Conservation (phyloP, 1,140 invertebrate genomes). For the Euura lappo region DNA sequence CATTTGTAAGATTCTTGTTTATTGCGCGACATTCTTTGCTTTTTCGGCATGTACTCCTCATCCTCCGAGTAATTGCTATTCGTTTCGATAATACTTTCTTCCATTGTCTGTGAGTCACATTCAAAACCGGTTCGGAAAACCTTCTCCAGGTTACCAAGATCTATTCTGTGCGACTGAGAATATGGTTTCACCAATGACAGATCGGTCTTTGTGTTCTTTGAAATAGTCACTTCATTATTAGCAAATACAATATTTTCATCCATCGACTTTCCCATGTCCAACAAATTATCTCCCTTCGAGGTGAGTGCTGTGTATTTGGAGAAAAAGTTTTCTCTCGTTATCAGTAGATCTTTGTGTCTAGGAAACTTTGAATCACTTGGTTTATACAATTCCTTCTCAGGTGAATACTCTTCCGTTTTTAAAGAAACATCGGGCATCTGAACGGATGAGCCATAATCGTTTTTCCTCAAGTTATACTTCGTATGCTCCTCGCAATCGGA, state of each 20-base stretch:
- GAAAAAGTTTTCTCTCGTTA: slow-evolving; percentile 51
- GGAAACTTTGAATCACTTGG: slow-evolving; percentile 34
- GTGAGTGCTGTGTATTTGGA: slow-evolving; percentile 44
- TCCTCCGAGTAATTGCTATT: slow-evolving; percentile 51
- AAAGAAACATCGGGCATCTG: not conserved
- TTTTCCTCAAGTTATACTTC: not conserved
- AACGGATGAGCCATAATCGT: slow-evolving; percentile 6
- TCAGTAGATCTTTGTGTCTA: slow-evolving; percentile 45
- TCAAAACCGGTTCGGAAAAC: slow-evolving; percentile 48
- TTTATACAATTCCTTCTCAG: slow-evolving; percentile 26
- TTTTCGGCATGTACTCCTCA: slow-evolving; percentile 58
- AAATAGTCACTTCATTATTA: slow-evolving; percentile 50
- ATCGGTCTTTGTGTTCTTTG: slow-evolving; percentile 46
- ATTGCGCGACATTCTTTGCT: slow-evolving; percentile 56
- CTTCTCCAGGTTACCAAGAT: slow-evolving; percentile 50
- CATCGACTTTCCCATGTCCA: slow-evolving; percentile 37
- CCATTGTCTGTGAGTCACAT: slow-evolving; percentile 37
- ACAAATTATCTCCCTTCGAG: slow-evolving; percentile 33
- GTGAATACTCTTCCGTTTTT: slow-evolving; percentile 34
- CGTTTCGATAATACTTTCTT: slow-evolving; percentile 36
- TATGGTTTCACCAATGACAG: slow-evolving; percentile 30
- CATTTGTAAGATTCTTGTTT: slow-evolving; percentile 56
- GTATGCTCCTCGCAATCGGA: not conserved
- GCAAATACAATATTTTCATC: slow-evolving; percentile 47
- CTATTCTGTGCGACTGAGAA: slow-evolving; percentile 48